A percentile compares a stretch with the other conserved stretches of the same genome.
Conservation (phyloP, 2,113 vertebrate species). For the Pseudorectes ferrugineus region DNA sequence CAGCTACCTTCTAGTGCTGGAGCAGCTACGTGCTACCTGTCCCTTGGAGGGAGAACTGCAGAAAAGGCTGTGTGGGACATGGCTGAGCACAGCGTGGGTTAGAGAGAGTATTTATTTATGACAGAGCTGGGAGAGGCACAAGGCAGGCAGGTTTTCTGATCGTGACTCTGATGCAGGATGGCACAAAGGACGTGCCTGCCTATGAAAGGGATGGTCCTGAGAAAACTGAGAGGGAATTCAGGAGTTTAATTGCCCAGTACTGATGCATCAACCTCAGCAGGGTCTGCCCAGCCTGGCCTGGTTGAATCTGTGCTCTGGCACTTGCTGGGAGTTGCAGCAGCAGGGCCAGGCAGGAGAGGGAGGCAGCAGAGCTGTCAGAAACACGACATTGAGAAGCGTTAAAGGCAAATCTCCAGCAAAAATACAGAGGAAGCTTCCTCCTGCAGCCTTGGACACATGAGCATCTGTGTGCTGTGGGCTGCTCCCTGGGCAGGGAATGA, state of each 20-base stretch:
- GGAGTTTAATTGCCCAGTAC: background rate
- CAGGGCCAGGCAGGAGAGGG: background rate
- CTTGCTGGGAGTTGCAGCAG: background rate
- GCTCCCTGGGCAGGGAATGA: background rate
- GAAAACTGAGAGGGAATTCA: background rate
- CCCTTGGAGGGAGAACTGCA: background rate
- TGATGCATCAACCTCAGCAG: background rate
- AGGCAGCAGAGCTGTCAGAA: background rate
- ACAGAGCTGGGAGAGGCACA: background rate
- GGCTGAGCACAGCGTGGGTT: background rate
- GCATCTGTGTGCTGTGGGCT: background rate
- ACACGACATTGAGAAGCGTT: background rate
- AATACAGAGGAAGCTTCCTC: background rate
- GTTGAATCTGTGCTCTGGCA: background rate
- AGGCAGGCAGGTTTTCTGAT: background rate
- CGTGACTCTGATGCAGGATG: fast-evolving
- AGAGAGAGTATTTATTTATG: background rate
- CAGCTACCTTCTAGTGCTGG: background rate
- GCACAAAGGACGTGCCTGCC: background rate
- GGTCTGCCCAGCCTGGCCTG: background rate
- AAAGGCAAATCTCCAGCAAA: background rate
- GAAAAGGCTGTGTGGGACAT: background rate
- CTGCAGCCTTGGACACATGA: background rate
- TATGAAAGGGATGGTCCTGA: background rate
- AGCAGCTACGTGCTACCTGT: background rate